Conservation (phyloP, 2,888 invertebrate species). For the Drosophila atripex region DNA sequence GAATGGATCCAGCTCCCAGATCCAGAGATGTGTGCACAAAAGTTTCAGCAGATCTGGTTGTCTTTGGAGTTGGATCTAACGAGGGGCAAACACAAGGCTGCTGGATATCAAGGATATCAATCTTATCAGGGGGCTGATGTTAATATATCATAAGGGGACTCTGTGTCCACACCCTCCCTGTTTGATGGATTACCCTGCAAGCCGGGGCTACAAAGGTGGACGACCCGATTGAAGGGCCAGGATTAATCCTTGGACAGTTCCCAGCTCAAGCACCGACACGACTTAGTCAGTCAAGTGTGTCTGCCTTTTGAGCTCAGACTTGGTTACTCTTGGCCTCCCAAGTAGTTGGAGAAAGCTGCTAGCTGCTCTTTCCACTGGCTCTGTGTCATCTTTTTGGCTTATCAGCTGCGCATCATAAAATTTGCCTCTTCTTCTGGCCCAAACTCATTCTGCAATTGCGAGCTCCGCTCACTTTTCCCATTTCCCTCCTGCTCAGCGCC, state of each 20-base stretch:
- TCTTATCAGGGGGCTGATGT: slow-evolving; percentile 14
- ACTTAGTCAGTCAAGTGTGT: not conserved
- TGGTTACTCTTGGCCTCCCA: slow-evolving; percentile 31
- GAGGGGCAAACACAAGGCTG: slow-evolving; percentile 38
- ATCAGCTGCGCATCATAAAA: slow-evolving; percentile 76
- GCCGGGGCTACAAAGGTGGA: no score
- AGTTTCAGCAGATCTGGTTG: slow-evolving; percentile 29
- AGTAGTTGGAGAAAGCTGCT: slow-evolving; percentile 47
- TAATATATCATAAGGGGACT: slow-evolving; percentile 23
- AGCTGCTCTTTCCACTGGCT: slow-evolving; percentile 22
- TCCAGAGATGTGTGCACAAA: slow-evolving; percentile 9
- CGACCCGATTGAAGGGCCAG: no score
- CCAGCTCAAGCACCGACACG: no score
- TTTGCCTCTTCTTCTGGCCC: slow-evolving; percentile 50
- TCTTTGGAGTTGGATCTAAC: slow-evolving; percentile 36
- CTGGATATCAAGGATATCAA: slow-evolving; percentile 21
- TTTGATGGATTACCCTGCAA: slow-evolving; percentile 17
- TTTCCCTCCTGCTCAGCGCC: slow-evolving; percentile 14
- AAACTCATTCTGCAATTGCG: slow-evolving; percentile 55
- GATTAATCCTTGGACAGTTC: no score
- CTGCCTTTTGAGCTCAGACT: slow-evolving; percentile 7
- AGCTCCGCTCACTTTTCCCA: slow-evolving; percentile 69
- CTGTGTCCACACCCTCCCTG: not conserved
- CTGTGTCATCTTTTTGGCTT: slow-evolving; percentile 75
- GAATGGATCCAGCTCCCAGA: slow-evolving; percentile 40